Conservation (phyloP, 2,888 invertebrate genomes). For the Hedya salicella region DNA sequence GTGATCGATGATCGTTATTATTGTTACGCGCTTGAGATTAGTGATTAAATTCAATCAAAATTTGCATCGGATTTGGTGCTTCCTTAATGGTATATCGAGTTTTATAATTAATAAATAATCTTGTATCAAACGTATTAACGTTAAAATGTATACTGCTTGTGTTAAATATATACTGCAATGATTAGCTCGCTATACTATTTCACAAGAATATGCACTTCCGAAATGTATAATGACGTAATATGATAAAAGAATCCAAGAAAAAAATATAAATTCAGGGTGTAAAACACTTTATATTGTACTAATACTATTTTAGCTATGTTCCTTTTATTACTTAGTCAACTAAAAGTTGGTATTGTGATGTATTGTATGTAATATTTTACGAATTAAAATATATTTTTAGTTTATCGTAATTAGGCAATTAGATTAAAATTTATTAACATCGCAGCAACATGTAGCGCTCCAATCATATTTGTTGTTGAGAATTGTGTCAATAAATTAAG, state of each 20-base stretch:
- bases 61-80: constrained; percentile 39
- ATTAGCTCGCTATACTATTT: constrained; percentile 10
- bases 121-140: constrained; percentile 21
- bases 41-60: constrained; percentile 3
- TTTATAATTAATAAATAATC: constrained; percentile 21
- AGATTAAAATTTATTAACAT: constrained; percentile 70
- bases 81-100: constrained; percentile 24
- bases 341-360: constrained; percentile 84
- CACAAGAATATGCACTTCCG: constrained; percentile 24
- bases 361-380: constrained; percentile 74
- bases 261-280: constrained; percentile 64
- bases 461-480: constrained; percentile 78
- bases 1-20: constrained; percentile 1
- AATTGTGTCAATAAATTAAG: constrained; percentile 82
- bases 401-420: constrained; percentile 74
- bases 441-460: constrained; percentile 76
- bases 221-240: constrained; percentile 44
- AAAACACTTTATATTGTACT: constrained; percentile 68
- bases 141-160: constrained; percentile 21
- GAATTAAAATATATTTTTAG: constrained; percentile 75
- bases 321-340: constrained; percentile 77
- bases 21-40: neutral
- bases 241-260: constrained; percentile 52
- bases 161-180: constrained; percentile 20
- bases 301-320: constrained; percentile 68